A percentile compares a stretch with the other conserved stretches of the same genome.
These are phyloP conservation scores for Dasyprocta punctata DNA, from an alignment of 2,113 vertebrate genomes.

Conservation along the genomic window DNA sequence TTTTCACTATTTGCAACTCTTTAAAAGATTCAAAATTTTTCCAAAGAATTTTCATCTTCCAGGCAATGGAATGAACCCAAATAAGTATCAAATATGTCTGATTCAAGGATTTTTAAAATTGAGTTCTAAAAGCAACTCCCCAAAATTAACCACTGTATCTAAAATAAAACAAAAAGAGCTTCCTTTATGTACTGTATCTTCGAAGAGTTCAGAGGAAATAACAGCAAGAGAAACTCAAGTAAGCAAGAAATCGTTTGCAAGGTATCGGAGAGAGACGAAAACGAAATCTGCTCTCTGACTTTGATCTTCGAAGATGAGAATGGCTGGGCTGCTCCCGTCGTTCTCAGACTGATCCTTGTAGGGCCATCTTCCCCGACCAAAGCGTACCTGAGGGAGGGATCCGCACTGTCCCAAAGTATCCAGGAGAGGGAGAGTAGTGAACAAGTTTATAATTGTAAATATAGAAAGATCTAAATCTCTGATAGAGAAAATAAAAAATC, in stretches of 20 bases:
- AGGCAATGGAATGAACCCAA: background rate
- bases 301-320: background rate
- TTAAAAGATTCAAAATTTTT: background rate
- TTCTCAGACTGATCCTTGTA: fast-evolving
- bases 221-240: background rate
- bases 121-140: background rate
- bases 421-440: background rate
- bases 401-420: fast-evolving
- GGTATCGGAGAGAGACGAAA: background rate
- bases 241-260: background rate
- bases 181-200: background rate
- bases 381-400: too few species aligned
- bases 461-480: background rate
- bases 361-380: background rate
- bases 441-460: background rate
- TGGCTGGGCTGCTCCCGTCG: fast-evolving
- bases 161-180: background rate
- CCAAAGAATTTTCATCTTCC: background rate
- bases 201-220: background rate
- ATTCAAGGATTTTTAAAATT: background rate
- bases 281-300: background rate
- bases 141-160: background rate
- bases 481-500: background rate
- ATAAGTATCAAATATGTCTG: background rate
- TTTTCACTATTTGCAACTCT: background rate